Base-by-base conservation (phyloP, 1,140 invertebrate genomes). In the Brachionus calyciflorus region DNA sequence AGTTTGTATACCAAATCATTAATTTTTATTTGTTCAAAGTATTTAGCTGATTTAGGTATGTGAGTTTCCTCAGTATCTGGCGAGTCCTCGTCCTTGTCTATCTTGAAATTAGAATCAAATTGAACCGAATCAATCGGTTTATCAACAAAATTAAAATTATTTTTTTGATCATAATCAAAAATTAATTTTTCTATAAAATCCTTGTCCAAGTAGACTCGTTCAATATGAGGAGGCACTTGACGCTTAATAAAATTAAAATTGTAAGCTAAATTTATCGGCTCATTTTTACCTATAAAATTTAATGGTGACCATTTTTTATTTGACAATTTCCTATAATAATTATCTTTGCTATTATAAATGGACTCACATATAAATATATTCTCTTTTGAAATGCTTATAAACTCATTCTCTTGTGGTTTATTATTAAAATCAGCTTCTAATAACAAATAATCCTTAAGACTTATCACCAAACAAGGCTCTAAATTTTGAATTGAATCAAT, bases 241-340 rank as follows among this genome's bases (percentile, higher is more conserved):
- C 69, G 14, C 30, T 73, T 73, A 21, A 21, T 51, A 6, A 49
- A 33, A 17, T 21, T 12, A 73, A 55, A 49, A 24, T 73, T 73
- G 19, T 65, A 65, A 24, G 21, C 44, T 46, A 65, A n/a, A 2
- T 44, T 19, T 10, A 28, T 19, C 3, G 17, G 46, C 6, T 14
- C 37, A 14, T 14, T 46, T 24, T 7, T 6, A 2, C 69, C 46
- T 9, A 51, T 24, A 19, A 41, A 37, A 7, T 55, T 14, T 28
- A 73, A 73, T 41, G 69, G 69, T 14, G 30, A 55, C 69, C 69
- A 73, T 19, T 73, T 73, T 55, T 73, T 73, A 19, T 24, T 9
- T 6, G n/a, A 5, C 17, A 73, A 14, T 24, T 49, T 49, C 4
- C 48, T 44, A 19, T 21, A 6, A 41, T 26, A 73, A 0, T 30